Percentiles rank a stretch among this genome's conserved stretches.
Conservation (phyloP, 2,888 invertebrate species). For the Diaprepes abbreviatus region DNA sequence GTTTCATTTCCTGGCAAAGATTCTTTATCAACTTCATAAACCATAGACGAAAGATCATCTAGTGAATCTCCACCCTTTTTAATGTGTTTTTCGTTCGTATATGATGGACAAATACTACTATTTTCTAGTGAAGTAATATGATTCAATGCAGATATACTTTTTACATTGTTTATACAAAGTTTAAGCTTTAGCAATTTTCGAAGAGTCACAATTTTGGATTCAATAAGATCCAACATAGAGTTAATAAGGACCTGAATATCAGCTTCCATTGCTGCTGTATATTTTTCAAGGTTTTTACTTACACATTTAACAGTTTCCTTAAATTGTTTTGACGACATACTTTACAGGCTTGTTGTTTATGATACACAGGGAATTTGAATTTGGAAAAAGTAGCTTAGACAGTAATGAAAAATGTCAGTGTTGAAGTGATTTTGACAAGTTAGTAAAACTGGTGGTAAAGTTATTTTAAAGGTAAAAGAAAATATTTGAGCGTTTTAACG, state of each 20-base stretch:
- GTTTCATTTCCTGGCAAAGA: constrained; percentile 13
- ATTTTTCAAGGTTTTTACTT: constrained; percentile 48
- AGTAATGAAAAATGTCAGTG: constrained; percentile 43
- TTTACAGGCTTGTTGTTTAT: background rate
- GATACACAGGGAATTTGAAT: constrained; percentile 24
- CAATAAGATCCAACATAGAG: constrained; percentile 50
- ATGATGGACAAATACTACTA: background rate
- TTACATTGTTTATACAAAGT: constrained; percentile 46
- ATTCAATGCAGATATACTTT: constrained; percentile 20
- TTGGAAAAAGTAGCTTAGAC: constrained; percentile 1
- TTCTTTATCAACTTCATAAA: constrained; percentile 32
- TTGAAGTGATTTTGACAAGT: constrained; percentile 56
- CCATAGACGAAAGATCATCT: constrained; percentile 38
- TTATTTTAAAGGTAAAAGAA: background rate
- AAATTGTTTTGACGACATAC: constrained; percentile 37
- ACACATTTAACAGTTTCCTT: constrained; percentile 42
- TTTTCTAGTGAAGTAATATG: constrained; percentile 1
- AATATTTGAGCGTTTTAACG: no score
- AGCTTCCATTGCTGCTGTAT: constrained; percentile 48
- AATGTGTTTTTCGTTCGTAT: background rate
- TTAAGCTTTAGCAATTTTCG: constrained; percentile 51
- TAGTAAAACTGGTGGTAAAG: background rate
- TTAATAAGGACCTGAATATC: constrained; percentile 50
- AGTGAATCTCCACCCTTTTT: constrained; percentile 18
- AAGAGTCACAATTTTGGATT: constrained; percentile 49